These are phyloP conservation scores for Hippopotamus amphibius DNA, from an alignment of 2,113 vertebrate species.

Conservation along the genomic window DNA sequence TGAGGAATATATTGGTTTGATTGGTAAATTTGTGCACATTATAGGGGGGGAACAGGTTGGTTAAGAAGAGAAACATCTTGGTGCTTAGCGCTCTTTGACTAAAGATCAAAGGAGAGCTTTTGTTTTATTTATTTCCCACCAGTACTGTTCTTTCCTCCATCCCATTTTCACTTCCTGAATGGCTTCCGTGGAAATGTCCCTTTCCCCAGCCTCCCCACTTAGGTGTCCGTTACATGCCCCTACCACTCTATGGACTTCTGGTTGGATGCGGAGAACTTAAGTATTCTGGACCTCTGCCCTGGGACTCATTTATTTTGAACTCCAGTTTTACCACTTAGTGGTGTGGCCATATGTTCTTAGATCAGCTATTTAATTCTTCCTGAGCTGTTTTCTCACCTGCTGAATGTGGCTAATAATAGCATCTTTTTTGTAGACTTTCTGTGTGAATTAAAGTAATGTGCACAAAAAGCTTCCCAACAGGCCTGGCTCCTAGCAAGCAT, in stretches of 20 bases:
- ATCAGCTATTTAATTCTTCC: slow-evolving; percentile 43
- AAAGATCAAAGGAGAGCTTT: background rate
- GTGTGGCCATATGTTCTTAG: background rate
- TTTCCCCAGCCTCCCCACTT: background rate
- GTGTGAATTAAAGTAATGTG: slow-evolving; percentile 50
- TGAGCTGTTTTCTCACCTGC: slow-evolving; percentile 47
- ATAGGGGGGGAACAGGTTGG: background rate
- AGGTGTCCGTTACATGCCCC: accelerated
- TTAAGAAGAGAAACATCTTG: background rate
- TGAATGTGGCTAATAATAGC: slow-evolving; percentile 56
- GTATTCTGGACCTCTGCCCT: background rate
- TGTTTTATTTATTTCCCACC: background rate
- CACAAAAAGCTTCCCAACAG: slow-evolving; percentile 66
- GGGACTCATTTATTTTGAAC: background rate
- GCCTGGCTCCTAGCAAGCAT: background rate
- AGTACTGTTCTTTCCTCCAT: background rate
- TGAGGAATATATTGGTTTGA: background rate
- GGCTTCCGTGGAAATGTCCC: background rate
- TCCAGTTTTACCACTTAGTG: background rate
- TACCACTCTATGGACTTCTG: background rate
- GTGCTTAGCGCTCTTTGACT: background rate
- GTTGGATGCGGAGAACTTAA: background rate
- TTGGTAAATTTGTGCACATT: background rate
- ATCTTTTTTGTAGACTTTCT: slow-evolving; percentile 38
- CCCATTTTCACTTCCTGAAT: background rate